phyloP scores from a whole-genome alignment of 2,888 invertebrate genomes.

The Diadegma fenestrale region DNA sequence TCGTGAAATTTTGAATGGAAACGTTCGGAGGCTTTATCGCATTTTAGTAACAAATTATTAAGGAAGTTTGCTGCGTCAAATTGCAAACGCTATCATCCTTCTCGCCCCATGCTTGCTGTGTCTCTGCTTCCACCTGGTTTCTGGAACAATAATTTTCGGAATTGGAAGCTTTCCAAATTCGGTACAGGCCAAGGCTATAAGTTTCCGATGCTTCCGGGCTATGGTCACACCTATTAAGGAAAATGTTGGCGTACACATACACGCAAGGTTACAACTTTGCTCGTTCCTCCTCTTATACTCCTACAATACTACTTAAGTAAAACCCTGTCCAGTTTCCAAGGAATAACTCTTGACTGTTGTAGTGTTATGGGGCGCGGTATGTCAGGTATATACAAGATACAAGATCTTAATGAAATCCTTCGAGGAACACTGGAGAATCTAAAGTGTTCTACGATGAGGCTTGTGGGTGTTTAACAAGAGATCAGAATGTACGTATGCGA shows the following conservation, averaged over 20 bases:
- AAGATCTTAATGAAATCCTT: constrained; percentile 63
- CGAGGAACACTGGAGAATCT: constrained; percentile 28
- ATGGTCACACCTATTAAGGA: constrained; percentile 68
- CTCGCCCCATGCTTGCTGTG: neutral
- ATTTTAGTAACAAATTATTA: constrained; percentile 2
- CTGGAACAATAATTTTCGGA: constrained; percentile 67
- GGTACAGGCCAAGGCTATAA: constrained; percentile 63
- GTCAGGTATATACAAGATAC: constrained; percentile 44
- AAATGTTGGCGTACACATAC: constrained; percentile 53
- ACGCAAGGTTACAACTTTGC: constrained; percentile 36
- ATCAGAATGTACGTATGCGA: constrained; percentile 26
- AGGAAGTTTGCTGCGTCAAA: constrained; percentile 41
- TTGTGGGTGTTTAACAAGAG: constrained; percentile 23
- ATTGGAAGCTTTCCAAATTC: constrained; percentile 74
- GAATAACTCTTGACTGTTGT: constrained; percentile 60
- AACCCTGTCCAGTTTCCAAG: constrained; percentile 55
- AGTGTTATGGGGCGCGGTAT: constrained; percentile 8
- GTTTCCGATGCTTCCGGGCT: constrained; percentile 57
- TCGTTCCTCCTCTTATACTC: constrained; percentile 48
- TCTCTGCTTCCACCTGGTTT: constrained; percentile 37
- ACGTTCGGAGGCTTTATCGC: neutral
- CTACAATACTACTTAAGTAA: constrained; percentile 46
- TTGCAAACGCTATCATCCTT: constrained; percentile 36
- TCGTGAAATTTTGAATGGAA: neutral
- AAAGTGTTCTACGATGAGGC: constrained; percentile 39